A percentile compares a stretch with the other conserved stretches of the same genome.
Evolutionary conservation across 2,888 invertebrate species (phyloP).

Genomic region (Luperina nickerlii): DNA sequence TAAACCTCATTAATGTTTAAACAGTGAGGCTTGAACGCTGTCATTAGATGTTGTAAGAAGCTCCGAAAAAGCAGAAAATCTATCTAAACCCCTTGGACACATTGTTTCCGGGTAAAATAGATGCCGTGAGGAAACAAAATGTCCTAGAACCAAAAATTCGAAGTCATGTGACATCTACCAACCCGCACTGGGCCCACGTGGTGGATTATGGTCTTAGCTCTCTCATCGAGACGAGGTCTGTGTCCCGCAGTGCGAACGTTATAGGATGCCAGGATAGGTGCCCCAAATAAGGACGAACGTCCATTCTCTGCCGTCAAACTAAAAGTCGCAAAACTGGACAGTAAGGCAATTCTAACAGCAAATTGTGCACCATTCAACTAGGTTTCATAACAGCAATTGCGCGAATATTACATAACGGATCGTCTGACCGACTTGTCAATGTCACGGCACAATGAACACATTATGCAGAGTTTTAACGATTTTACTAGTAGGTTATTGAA

Average conservation of each 20-base stretch:
- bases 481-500: too few relatives aligned
- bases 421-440: constrained; percentile 57
- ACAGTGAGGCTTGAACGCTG: too few relatives aligned
- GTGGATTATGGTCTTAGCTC: too few relatives aligned
- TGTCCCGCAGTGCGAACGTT: neutral
- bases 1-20: neutral
- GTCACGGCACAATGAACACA: constrained; percentile 57
- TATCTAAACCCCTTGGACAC: neutral
- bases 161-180: too few relatives aligned
- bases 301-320: neutral
- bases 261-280: neutral
- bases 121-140: too few relatives aligned
- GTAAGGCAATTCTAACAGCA: neutral
- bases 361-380: constrained; percentile 9
- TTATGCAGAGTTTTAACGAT: constrained; percentile 16
- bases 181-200: too few relatives aligned
- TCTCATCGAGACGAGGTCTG: too few relatives aligned
- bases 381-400: constrained; percentile 42
- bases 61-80: neutral
- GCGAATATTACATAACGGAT: constrained; percentile 44
- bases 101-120: neutral
- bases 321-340: neutral
- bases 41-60: neutral
- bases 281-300: too few relatives aligned
- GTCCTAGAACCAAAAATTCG: too few relatives aligned